Evolutionary conservation across 2,797 vertebrate species (phyloP).

Genomic region (Distichodus sexfasciatus): DNA sequence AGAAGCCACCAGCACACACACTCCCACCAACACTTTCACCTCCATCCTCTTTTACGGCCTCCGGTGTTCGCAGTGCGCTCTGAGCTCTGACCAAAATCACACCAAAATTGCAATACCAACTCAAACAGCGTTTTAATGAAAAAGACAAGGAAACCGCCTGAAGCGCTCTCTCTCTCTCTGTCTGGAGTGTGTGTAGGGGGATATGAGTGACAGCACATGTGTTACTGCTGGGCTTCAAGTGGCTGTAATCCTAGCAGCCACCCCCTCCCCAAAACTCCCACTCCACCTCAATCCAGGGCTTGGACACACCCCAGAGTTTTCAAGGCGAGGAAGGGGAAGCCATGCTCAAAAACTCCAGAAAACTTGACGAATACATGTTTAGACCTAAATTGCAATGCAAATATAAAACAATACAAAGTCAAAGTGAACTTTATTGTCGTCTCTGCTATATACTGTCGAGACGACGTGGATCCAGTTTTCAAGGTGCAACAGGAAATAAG

Average conservation of each 20-base stretch:
- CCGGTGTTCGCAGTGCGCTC: conserved; percentile 25
- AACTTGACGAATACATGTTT: neutral
- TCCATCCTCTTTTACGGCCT: conserved; percentile 61
- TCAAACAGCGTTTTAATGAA: conserved; percentile 20
- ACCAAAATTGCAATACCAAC: conserved; percentile 28
- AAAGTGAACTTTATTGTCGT: too few species aligned
- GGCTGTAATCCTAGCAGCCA: conserved; percentile 58
- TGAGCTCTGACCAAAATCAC: neutral
- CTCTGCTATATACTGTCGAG: too few species aligned
- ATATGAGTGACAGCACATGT: conserved; percentile 76
- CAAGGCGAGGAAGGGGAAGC: conserved; percentile 13
- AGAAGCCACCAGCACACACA: conserved; percentile 55
- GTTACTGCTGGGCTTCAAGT: conserved; percentile 48
- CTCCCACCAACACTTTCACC: conserved; percentile 51
- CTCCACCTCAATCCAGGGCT: conserved; percentile 47
- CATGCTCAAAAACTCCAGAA: neutral
- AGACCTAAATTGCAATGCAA: too few species aligned
- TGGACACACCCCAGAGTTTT: conserved; percentile 45
- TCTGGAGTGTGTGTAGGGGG: conserved; percentile 39
- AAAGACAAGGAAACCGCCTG: conserved; percentile 42
- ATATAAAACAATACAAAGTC: too few species aligned
- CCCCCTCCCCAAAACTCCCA: too few species aligned
- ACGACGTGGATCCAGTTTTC: too few species aligned
- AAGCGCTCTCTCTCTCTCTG: conserved; percentile 40
- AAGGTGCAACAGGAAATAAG: too few species aligned